phyloP scores from a whole-genome alignment of 2,113 vertebrate genomes.

The Eonycteris spelaea region DNA sequence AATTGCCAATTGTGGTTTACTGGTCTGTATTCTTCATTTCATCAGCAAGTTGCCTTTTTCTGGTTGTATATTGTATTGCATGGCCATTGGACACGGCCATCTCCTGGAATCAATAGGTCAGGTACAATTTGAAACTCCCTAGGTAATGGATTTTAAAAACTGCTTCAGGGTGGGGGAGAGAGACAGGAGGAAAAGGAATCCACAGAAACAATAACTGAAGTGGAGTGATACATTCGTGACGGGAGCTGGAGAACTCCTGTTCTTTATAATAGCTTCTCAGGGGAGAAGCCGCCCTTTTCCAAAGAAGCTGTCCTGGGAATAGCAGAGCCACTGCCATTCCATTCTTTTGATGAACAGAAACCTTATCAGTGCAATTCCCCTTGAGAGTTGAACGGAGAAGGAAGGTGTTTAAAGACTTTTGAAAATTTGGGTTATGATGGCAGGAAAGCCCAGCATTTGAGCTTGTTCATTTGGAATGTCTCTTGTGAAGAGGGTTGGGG shows the following conservation, averaged over 20 bases:
- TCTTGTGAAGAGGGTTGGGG: not conserved
- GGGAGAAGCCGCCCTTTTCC: slow-evolving; percentile 62
- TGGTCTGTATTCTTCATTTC: not conserved
- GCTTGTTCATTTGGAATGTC: not conserved
- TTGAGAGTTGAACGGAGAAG: slow-evolving; percentile 16
- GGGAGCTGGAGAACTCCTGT: slow-evolving; percentile 35
- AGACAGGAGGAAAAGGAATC: slow-evolving; percentile 45
- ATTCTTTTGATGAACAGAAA: slow-evolving; percentile 59
- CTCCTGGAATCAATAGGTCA: slow-evolving; percentile 67
- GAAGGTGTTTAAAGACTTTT: slow-evolving; percentile 62
- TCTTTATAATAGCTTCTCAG: slow-evolving; percentile 68
- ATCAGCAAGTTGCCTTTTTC: not conserved
- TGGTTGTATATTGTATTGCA: slow-evolving; percentile 42
- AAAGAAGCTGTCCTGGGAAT: slow-evolving; percentile 35
- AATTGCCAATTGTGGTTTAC: not conserved
- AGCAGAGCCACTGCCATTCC: slow-evolving; percentile 10
- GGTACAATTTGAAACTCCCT: slow-evolving; percentile 69
- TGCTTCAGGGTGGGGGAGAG: slow-evolving; percentile 56
- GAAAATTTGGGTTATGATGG: not conserved
- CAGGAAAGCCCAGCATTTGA: not conserved
- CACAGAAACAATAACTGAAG: slow-evolving; percentile 62
- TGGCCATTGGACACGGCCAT: slow-evolving; percentile 47
- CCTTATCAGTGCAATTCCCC: slow-evolving; percentile 43
- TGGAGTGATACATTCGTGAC: slow-evolving; percentile 58
- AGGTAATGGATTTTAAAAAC: slow-evolving; percentile 69